These are phyloP conservation scores for Euzophera pinguis DNA, from an alignment of 2,888 invertebrate genomes.

Conservation along the genomic window DNA sequence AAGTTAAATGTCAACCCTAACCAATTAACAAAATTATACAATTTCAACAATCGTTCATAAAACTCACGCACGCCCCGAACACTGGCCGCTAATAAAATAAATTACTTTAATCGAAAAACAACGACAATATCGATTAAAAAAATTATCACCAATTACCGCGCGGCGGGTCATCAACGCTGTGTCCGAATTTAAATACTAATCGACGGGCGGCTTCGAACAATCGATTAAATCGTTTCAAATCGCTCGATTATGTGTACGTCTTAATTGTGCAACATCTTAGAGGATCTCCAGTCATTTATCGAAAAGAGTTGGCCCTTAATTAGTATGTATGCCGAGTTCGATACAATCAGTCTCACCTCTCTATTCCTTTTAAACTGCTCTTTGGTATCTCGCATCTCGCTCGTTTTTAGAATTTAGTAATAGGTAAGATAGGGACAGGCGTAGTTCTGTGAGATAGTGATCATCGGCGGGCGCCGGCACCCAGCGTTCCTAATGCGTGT, in stretches of 20 bases:
- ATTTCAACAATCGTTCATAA: conserved; percentile 23
- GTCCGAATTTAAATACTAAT: conserved; percentile 64
- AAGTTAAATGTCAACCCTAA: conserved; percentile 20
- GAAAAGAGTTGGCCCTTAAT: conserved; percentile 54
- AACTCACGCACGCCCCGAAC: conserved; percentile 15
- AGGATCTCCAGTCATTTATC: conserved; percentile 39
- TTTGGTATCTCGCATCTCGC: conserved; percentile 33
- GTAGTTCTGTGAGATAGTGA: conserved; percentile 54
- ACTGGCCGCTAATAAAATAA: conserved; percentile 34
- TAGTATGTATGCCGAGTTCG: conserved; percentile 67
- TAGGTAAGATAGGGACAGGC: conserved; percentile 39
- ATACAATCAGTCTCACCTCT: conserved; percentile 65
- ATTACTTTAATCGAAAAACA: conserved; percentile 30
- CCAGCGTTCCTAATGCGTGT: conserved; percentile 72
- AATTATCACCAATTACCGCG: conserved; percentile 61
- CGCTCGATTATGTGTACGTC: conserved; percentile 49
- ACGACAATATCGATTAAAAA: conserved; percentile 57
- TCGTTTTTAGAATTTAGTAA: conserved; percentile 21
- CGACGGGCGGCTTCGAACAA: conserved; percentile 46
- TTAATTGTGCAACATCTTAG: conserved; percentile 55
- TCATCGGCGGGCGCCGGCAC: conserved; percentile 73
- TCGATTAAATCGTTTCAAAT: conserved; percentile 55
- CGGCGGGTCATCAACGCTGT: conserved; percentile 58
- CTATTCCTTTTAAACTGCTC: conserved; percentile 50
- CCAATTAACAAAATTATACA: conserved; percentile 25